Evolutionary conservation across 2,797 vertebrate species (phyloP).

Genomic region (Mus spretus): DNA sequence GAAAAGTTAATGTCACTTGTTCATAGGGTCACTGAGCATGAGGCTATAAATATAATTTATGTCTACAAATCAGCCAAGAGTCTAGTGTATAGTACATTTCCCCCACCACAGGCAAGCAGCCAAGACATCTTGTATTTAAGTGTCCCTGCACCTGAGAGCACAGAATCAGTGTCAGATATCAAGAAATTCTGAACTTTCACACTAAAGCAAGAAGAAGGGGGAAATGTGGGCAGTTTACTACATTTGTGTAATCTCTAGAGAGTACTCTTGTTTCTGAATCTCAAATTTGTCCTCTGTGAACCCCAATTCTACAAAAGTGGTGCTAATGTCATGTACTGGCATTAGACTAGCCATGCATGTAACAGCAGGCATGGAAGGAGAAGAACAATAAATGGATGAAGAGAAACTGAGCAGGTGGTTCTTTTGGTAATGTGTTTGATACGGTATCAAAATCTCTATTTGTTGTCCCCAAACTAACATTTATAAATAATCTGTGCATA

Average conservation of each 20-base stretch:
- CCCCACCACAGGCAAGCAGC: slow-evolving; percentile 3
- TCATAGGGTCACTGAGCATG: slow-evolving; percentile 72
- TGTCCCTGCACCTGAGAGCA: slow-evolving; percentile 27
- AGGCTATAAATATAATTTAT: slow-evolving; percentile 76
- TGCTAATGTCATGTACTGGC: too few species aligned
- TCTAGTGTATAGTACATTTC: slow-evolving; percentile 61
- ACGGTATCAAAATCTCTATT: not conserved
- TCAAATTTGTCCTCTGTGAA: not conserved
- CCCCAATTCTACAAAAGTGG: not conserved
- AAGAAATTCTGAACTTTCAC: not conserved
- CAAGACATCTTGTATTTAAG: slow-evolving; percentile 50
- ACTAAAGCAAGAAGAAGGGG: not conserved
- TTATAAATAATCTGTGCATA: not conserved
- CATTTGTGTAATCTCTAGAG: not conserved
- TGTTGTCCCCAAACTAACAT: not conserved
- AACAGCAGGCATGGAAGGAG: not conserved
- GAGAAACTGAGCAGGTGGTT: not conserved
- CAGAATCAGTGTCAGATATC: not conserved
- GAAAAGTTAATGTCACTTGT: slow-evolving; percentile 70
- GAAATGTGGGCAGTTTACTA: not conserved
- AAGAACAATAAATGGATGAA: too few species aligned
- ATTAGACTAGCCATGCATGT: accelerated
- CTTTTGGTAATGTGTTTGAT: not conserved
- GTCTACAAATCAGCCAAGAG: slow-evolving; percentile 61
- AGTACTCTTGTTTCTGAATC: not conserved